Evolutionary conservation across 2,888 invertebrate genomes (phyloP), one percentile per base, ranked within the genome.

Genomic region (Loripinus fragilis): DNA sequence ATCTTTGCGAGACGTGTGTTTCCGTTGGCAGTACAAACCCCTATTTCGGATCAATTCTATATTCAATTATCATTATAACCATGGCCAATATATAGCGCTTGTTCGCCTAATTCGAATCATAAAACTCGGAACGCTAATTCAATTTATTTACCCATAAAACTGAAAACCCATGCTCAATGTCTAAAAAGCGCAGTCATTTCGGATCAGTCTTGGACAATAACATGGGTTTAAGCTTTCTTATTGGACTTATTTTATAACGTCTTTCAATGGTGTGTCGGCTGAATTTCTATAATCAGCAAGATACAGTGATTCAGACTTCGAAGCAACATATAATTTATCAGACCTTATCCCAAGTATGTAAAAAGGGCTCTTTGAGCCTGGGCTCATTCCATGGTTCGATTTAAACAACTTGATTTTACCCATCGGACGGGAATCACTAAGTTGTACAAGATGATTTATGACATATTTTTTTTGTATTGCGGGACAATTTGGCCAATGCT

Each of bases 281-380:
- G 33, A 33, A 60, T 60, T 60, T 33, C 60, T 60, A 60, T 60
- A 60, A 60, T 60, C 60, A 60, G 60, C 5, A 12, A 60, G 60
- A 60, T 60, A 60, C 33, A 33, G 20, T 60, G 60, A 60, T 33
- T 60, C 33, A 60, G 33, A 60, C 60, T 60, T 60, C 20, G 60
- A 33, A 60, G 80, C 80, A 83, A 80, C 78, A 76, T 83, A 83
- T 83, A 83, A 83, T 83, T 83, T 80, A 83, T 80, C n/a, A n/a
- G n/a, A n/a, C n/a, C n/a, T n/a, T n/a, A n/a, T n/a, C n/a, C n/a
- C n/a, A n/a, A n/a, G n/a, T n/a, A n/a, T n/a, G n/a, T n/a, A n/a
- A n/a, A n/a, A n/a, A n/a, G n/a, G n/a, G n/a, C n/a, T n/a, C n/a
- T n/a, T n/a, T n/a, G n/a, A n/a, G n/a, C n/a, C n/a, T n/a, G n/a